Evolutionary conservation across 1,140 invertebrate species (phyloP).

Genomic region (Anagrus nilaparvatae): DNA sequence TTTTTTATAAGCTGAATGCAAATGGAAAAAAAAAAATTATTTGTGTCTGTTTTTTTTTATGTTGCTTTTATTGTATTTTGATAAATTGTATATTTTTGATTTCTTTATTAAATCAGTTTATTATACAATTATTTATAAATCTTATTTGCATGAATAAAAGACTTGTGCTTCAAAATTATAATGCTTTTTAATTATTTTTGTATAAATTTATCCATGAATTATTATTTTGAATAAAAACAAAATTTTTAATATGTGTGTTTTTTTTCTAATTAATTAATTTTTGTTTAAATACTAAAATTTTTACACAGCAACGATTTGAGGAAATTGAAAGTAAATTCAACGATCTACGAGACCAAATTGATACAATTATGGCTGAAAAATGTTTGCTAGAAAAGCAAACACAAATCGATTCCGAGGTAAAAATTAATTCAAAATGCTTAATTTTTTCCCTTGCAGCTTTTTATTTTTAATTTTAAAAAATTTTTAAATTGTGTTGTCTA

Average conservation of each 20-base stretch:
- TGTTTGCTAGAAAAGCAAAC: slow-evolving; percentile 33
- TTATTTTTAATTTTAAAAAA: not conserved
- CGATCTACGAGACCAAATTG: slow-evolving; percentile 34
- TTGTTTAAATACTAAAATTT: slow-evolving; percentile 23
- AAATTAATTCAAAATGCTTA: no score
- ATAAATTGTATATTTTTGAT: no score
- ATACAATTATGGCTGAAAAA: slow-evolving; percentile 35
- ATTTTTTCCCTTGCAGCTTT: no score
- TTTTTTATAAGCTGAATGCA: no score
- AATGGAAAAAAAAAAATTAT: no score
- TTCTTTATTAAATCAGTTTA: no score
- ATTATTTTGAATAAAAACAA: slow-evolving; percentile 24
- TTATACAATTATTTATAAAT: no score
- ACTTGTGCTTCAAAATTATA: no score
- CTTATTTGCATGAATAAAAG: no score
- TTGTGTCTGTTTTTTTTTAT: no score
- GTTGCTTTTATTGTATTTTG: no score
- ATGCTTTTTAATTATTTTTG: slow-evolving; percentile 4
- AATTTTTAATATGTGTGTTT: slow-evolving; percentile 15
- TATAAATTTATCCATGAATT: slow-evolving; percentile 12
- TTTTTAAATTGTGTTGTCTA: no score
- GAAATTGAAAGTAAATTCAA: slow-evolving; percentile 40
- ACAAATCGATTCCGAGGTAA: slow-evolving; percentile 34
- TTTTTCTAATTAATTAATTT: slow-evolving; percentile 27
- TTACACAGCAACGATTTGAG: slow-evolving; percentile 38